Conservation (phyloP, 2,888 invertebrate genomes). For the Andrena flavipes region DNA sequence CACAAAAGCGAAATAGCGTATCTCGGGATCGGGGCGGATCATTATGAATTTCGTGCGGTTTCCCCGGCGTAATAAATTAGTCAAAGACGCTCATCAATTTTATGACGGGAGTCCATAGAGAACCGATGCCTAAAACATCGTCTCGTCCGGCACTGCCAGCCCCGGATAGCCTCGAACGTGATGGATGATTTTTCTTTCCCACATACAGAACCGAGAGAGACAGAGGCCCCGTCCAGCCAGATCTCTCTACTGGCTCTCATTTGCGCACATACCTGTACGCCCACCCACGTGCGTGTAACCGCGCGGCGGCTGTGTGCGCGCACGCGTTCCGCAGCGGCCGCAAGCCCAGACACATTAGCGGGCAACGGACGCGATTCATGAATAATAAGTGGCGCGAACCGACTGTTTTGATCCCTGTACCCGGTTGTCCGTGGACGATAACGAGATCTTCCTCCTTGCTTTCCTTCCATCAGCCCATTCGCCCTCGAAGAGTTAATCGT, state of each 20-base stretch:
- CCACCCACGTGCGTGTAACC: constrained; percentile 72
- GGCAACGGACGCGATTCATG: constrained; percentile 62
- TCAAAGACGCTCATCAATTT: constrained; percentile 84
- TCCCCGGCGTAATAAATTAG: constrained; percentile 83
- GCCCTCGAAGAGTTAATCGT: constrained; percentile 21
- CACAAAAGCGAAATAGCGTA: constrained; percentile 44
- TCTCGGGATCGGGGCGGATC: constrained; percentile 65
- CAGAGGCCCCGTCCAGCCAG: constrained; percentile 46
- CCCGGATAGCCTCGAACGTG: constrained; percentile 81
- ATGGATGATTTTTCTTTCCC: constrained; percentile 83
- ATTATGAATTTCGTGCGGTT: constrained; percentile 81
- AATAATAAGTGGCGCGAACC: constrained; percentile 70
- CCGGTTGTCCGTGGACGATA: constrained; percentile 44
- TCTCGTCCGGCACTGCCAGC: constrained; percentile 67
- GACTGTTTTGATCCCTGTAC: constrained; percentile 66
- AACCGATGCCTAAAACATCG: constrained; percentile 73
- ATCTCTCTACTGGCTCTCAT: constrained; percentile 68
- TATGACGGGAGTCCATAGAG: constrained; percentile 77
- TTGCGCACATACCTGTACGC: constrained; percentile 65
- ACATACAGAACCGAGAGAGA: constrained; percentile 58
- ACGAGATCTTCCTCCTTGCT: constrained; percentile 42
- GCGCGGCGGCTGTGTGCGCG: constrained; percentile 23
- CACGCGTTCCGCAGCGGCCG: constrained; percentile 42
- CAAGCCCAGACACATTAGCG: constrained; percentile 66
- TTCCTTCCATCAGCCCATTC: constrained; percentile 39